Base-by-base conservation (phyloP, 1,140 invertebrate genomes). In the Notospermus geniculatus region DNA sequence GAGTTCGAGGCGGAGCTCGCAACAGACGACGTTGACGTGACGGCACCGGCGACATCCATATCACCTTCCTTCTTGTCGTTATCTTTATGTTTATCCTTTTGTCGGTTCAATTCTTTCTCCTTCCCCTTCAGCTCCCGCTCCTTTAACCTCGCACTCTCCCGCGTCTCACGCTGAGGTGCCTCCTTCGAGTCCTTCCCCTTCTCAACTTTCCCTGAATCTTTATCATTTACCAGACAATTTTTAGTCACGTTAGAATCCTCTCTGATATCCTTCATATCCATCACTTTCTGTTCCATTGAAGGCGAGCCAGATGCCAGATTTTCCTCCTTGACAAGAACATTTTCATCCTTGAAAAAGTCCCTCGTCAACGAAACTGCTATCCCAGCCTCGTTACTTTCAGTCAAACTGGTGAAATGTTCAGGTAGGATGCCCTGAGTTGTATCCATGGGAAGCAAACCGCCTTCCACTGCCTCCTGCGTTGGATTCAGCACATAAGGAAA, bases 1-100 rank as follows among this genome's bases (percentile, higher is more conserved):
- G 59, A 64, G 61, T 70, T 63, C 39, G 68, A 66, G 23, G 64
- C 68, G 7, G 60, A 61, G 58, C 57, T 69, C 28, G 64, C 62
- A 39, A 63, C 64, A 23, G 66, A 64, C 19, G 66, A 57, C 30
- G 63, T 62, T 2, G 70, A 59, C 36, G 60, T 25, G n/a, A 66
- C 68, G 22, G 65, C 67, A 54, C 65, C 67, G 30, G 66, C 62
- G 70, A 62, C 46, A 15, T 63, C 54, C 0, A 23, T n/a, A 7
- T 36, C 32, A 7, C 5, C 15, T 5, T 67, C 56, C 25, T 61
- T 66, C 17, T 68, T 61, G 28, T 32, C 29, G 28, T 54, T 50
- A 23, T 59, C 30, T 54, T 52, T 19, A 19, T 57, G 54, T 56
- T 60, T 54, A 22, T 36, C 25, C 7, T n/a, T 22, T 15, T 45